phyloP scores from a whole-genome alignment of 2,113 vertebrate species.

The Gavia stellata region DNA sequence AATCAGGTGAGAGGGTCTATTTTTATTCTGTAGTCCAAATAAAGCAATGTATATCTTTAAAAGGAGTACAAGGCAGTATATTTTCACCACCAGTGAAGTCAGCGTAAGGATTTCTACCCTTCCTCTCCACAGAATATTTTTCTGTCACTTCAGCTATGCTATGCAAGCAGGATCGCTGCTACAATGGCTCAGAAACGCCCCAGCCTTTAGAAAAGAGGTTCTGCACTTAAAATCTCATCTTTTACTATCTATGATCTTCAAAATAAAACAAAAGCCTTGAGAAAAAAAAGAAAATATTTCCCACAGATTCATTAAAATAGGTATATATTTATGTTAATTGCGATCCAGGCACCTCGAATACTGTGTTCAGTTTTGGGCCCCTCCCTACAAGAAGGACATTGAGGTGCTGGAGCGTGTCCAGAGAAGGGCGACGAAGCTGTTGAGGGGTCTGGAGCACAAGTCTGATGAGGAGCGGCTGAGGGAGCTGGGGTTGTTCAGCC shows the following conservation, averaged over 20 bases:
- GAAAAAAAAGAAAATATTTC: neutral
- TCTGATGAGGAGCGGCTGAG: too few relatives aligned
- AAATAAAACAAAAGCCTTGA: neutral
- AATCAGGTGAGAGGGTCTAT: neutral
- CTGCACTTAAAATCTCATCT: neutral
- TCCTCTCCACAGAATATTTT: neutral
- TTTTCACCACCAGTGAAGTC: neutral
- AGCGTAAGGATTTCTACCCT: neutral
- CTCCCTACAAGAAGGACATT: too few relatives aligned
- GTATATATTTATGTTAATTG: neutral
- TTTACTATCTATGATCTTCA: neutral
- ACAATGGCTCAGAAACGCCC: rapidly evolving
- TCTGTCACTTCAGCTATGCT: neutral
- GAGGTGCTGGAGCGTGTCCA: too few relatives aligned
- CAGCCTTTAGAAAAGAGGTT: neutral
- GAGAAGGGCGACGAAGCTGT: too few relatives aligned
- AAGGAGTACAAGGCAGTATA: neutral
- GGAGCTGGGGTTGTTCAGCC: too few relatives aligned
- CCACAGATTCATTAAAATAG: neutral
- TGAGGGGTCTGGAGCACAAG: too few relatives aligned
- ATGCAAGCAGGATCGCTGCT: neutral
- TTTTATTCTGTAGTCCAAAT: conserved; percentile 29
- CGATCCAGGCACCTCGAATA: too few relatives aligned
- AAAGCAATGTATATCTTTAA: neutral
- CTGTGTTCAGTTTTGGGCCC: too few relatives aligned